Evolutionary conservation across 1,140 invertebrate genomes (phyloP).

Genomic region (Cydia splendana): DNA sequence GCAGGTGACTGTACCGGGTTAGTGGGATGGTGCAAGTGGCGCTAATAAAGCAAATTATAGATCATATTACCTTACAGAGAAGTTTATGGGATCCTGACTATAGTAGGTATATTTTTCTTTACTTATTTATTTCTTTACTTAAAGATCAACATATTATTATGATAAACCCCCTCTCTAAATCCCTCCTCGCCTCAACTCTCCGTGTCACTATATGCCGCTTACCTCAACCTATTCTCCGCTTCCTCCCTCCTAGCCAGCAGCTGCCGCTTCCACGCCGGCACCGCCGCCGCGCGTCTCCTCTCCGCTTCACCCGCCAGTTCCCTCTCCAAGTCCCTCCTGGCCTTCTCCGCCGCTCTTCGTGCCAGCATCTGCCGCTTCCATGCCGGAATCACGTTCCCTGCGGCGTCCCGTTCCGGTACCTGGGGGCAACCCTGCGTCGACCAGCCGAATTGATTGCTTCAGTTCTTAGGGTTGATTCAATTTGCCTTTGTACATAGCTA

Average conservation of each 20-base stretch:
- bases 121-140: no score
- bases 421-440: constrained; percentile 79
- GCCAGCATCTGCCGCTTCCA: constrained; percentile 98
- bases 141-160: no score
- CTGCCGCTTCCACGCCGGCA: constrained; percentile 96
- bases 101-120: no score
- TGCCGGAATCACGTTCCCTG: constrained; percentile 93
- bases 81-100: no score
- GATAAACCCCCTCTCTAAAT: no score
- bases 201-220: not conserved
- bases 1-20: no score
- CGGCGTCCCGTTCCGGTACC: constrained; percentile 93
- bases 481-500: constrained; percentile 18
- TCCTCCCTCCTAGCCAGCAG: constrained; percentile 90
- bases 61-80: no score
- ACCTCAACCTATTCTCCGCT: constrained; percentile 86
- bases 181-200: no score
- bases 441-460: constrained; percentile 50
- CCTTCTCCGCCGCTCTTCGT: constrained; percentile 94
- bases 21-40: no score
- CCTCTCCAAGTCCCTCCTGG: constrained; percentile 93
- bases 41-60: no score
- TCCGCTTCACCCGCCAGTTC: constrained; percentile 91
- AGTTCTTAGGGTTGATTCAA: constrained; percentile 27
- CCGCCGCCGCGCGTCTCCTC: constrained; percentile 89